Conservation (phyloP, 2,797 vertebrate genomes). For the Dryobates pubescens region DNA sequence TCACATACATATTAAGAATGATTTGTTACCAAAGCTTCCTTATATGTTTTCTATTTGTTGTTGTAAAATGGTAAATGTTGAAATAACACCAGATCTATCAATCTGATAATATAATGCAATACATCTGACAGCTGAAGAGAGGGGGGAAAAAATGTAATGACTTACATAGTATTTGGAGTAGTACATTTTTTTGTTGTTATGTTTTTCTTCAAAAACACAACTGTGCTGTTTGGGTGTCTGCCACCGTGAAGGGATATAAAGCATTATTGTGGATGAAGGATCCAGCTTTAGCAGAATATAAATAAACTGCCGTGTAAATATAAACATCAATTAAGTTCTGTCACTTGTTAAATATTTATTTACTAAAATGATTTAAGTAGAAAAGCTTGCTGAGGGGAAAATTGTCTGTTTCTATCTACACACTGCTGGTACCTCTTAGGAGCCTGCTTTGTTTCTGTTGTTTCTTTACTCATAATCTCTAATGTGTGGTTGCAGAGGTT, state of each 20-base stretch:
- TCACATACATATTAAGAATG: conserved; percentile 90
- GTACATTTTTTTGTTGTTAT: conserved; percentile 72
- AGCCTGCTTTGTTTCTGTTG: conserved; percentile 42
- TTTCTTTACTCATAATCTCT: conserved; percentile 58
- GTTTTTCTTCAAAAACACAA: conserved; percentile 69
- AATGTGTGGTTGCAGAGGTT: conserved; percentile 10
- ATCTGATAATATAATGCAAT: conserved; percentile 79
- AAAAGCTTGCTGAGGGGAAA: conserved; percentile 73
- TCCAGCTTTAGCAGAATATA: conserved; percentile 76
- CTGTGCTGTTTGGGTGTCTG: conserved; percentile 77
- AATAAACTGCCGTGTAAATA: conserved; percentile 78
- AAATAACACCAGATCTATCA: conserved; percentile 82
- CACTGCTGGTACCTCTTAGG: conserved; percentile 44
- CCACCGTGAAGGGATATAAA: conserved; percentile 75
- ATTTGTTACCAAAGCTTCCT: conserved; percentile 86
- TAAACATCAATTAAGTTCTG: conserved; percentile 77
- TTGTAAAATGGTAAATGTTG: conserved; percentile 79
- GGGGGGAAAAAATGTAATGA: conserved; percentile 70
- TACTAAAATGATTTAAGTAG: conserved; percentile 76
- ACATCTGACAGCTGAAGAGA: conserved; percentile 76
- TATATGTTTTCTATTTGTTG: conserved; percentile 85
- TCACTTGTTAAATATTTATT: conserved; percentile 82
- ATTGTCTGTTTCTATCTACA: conserved; percentile 63
- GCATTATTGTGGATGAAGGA: conserved; percentile 70
- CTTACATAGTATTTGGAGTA: conserved; percentile 74